Conservation (phyloP, 2,113 vertebrate genomes). For the Neolamprologus sp. region DNA sequence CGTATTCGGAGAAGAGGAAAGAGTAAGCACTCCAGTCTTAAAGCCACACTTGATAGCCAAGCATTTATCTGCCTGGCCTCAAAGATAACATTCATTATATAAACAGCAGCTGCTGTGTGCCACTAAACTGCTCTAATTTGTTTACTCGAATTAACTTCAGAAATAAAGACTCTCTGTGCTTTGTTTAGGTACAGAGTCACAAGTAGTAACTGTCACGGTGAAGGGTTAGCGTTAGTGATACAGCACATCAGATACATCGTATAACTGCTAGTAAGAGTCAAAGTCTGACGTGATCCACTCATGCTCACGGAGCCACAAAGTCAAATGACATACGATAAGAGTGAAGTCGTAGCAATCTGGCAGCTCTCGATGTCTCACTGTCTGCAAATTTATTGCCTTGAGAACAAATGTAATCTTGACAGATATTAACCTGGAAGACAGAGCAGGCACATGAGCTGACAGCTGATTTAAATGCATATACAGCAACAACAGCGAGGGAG, state of each 20-base stretch:
- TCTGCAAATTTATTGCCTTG: slow-evolving; percentile 94
- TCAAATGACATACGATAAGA: slow-evolving; percentile 72
- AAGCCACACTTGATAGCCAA: background rate
- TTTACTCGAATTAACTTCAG: background rate
- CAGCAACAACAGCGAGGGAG: background rate
- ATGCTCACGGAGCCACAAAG: background rate
- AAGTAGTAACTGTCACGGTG: background rate
- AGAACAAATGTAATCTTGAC: slow-evolving; percentile 82
- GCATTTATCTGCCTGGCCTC: background rate
- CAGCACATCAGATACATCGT: background rate
- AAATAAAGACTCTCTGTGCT: background rate
- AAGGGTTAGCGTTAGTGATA: background rate
- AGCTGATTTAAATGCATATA: background rate
- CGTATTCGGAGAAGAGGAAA: background rate
- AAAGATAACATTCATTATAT: background rate
- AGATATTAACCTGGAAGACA: slow-evolving; percentile 76
- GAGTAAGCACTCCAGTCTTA: background rate
- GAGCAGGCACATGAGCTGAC: background rate
- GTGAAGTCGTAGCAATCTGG: slow-evolving; percentile 93
- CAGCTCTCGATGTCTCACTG: slow-evolving; percentile 84
- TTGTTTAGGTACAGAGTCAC: background rate
- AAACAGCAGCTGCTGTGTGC: background rate
- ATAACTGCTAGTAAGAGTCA: background rate
- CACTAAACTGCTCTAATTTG: background rate
- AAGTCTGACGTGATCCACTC: background rate